phyloP scores from a whole-genome alignment of 2,888 invertebrate genomes.

The Parapristionchus giblindavisi region DNA sequence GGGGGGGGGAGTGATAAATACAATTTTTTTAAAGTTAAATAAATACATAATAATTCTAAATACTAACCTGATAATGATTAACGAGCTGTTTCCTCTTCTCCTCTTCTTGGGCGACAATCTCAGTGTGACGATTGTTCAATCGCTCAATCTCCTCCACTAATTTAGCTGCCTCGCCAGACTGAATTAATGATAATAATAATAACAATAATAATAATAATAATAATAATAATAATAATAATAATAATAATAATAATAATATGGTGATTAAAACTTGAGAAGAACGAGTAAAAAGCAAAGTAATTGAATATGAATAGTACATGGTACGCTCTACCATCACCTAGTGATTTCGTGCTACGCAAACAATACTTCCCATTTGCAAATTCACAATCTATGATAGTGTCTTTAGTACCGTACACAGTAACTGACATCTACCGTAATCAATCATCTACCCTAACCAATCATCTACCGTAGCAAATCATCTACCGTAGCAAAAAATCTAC shows the following conservation, averaged over 20 bases:
- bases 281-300: too few species aligned
- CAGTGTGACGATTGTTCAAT: constrained; percentile 52
- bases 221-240: not conserved
- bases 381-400: too few species aligned
- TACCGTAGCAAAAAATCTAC: not conserved
- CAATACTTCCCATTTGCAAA: too few species aligned
- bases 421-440: not conserved
- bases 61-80: constrained; percentile 52
- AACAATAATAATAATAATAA: not conserved
- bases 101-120: constrained; percentile 56
- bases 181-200: not conserved
- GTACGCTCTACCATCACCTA: too few species aligned
- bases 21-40: too few species aligned
- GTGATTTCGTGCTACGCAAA: too few species aligned
- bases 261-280: not conserved
- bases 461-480: not conserved
- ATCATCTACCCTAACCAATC: not conserved
- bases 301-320: too few species aligned
- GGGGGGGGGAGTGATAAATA: too few species aligned
- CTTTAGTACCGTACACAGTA: too few species aligned
- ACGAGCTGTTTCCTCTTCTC: constrained; percentile 47
- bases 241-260: not conserved
- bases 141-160: constrained; percentile 51
- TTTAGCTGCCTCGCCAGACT: constrained; percentile 44
- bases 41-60: too few species aligned